phyloP scores from a whole-genome alignment of 2,888 invertebrate species.

The Lottia gigantea region DNA sequence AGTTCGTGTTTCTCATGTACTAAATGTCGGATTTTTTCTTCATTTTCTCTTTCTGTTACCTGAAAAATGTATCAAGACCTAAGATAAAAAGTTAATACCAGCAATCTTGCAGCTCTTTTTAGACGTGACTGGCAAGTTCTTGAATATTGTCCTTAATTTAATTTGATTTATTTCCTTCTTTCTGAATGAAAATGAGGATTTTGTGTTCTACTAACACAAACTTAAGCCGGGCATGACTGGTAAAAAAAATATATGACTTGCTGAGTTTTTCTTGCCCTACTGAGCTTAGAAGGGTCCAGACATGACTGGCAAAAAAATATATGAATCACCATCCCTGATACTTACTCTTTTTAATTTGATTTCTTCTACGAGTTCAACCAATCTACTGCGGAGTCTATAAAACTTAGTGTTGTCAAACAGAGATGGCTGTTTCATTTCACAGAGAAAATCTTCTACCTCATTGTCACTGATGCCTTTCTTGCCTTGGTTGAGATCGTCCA shows the following conservation, averaged over 20 bases:
- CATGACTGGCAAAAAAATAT: no score
- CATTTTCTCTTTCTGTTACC: constrained; percentile 51
- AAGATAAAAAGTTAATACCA: no score
- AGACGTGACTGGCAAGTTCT: no score
- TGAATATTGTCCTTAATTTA: no score
- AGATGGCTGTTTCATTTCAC: background rate
- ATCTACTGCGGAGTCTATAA: constrained; percentile 34
- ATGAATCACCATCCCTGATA: background rate
- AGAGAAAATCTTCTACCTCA: background rate
- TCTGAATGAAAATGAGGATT: no score
- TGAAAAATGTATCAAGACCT: constrained; percentile 25
- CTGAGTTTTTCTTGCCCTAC: background rate
- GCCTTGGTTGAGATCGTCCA: background rate
- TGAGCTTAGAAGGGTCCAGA: background rate
- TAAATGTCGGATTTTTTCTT: constrained; percentile 47
- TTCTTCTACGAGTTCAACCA: constrained; percentile 44
- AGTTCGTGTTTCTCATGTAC: constrained; percentile 47
- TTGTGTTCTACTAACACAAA: no score
- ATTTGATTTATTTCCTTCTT: no score
- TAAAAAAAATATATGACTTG: no score
- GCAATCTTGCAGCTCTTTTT: no score
- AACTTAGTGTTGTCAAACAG: constrained; percentile 34
- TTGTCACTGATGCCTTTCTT: background rate
- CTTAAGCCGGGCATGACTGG: no score
- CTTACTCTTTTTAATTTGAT: constrained; percentile 40